phyloP scores from a whole-genome alignment of 2,888 invertebrate genomes.

The Masnerella sp. region DNA sequence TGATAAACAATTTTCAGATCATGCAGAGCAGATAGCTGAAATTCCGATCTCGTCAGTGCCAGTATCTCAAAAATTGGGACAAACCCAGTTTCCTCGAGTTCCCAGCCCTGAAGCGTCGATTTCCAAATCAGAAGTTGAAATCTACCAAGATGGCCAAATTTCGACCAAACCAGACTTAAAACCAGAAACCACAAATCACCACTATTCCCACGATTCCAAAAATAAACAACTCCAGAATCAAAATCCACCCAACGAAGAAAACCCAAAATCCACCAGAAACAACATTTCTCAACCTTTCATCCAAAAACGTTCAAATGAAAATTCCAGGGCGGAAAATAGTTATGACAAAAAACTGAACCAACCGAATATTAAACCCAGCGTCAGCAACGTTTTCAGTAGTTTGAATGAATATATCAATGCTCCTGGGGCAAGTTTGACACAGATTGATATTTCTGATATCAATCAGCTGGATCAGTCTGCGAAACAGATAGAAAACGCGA shows the following conservation, averaged over 20 bases:
- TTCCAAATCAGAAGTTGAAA: conserved; percentile 26
- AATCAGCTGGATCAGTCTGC: conserved; percentile 27
- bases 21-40: conserved; percentile 73
- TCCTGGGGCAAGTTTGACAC: conserved; percentile 68
- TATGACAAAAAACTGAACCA: conserved; percentile 73
- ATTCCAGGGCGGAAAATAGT: conserved; percentile 68
- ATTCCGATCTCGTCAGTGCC: conserved; percentile 60
- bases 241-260: no score
- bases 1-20: no score
- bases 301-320: conserved; percentile 71
- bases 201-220: neutral
- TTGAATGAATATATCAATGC: conserved; percentile 82
- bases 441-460: conserved; percentile 53
- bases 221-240: no score
- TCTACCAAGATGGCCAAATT: conserved; percentile 25
- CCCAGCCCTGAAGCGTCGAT: conserved; percentile 25
- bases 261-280: conserved; percentile 63
- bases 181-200: neutral
- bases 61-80: conserved; percentile 44
- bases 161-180: conserved; percentile 35
- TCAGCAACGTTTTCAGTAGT: conserved; percentile 83
- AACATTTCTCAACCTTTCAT: conserved; percentile 70
- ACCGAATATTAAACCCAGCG: conserved; percentile 78
- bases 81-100: conserved; percentile 57
- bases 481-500: conserved; percentile 13